These are phyloP conservation scores for Musca vetustissima DNA, from an alignment of 1,140 invertebrate genomes.

Conservation along the genomic window DNA sequence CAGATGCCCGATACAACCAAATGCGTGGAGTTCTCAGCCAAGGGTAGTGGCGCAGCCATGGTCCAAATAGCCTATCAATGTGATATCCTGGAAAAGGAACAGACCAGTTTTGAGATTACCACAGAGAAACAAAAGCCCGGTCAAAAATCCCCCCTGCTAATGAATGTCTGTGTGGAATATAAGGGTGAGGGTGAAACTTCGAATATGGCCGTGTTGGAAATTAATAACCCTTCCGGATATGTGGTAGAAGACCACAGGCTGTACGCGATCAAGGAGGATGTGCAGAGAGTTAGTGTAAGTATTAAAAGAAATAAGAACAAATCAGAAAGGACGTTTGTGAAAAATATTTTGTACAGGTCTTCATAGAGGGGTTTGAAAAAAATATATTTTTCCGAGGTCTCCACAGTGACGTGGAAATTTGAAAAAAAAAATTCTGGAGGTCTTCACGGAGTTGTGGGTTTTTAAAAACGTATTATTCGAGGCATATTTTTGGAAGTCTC, in stretches of 20 bases:
- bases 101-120: constrained; percentile 73
- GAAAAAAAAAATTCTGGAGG: background rate
- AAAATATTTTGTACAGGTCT: constrained; percentile 1
- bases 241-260: constrained; percentile 51
- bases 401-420: background rate
- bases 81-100: constrained; percentile 78
- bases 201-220: constrained; percentile 90
- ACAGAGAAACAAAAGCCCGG: constrained; percentile 69
- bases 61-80: constrained; percentile 79
- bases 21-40: constrained; percentile 62
- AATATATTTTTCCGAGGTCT: no score
- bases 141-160: constrained; percentile 58
- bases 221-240: constrained; percentile 82
- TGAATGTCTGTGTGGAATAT: constrained; percentile 69
- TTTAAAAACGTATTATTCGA: background rate
- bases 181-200: constrained; percentile 56
- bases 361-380: no score
- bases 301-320: no score
- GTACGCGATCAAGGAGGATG: constrained; percentile 33
- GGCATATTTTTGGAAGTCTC: background rate
- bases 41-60: constrained; percentile 75
- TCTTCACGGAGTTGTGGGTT: no score
- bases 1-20: constrained; percentile 40
- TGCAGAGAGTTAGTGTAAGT: constrained; percentile 46
- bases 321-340: background rate